A percentile compares a stretch with the other conserved stretches of the same genome.
Conservation (phyloP, 2,113 vertebrate genomes). For the Pterocles burchelli region DNA sequence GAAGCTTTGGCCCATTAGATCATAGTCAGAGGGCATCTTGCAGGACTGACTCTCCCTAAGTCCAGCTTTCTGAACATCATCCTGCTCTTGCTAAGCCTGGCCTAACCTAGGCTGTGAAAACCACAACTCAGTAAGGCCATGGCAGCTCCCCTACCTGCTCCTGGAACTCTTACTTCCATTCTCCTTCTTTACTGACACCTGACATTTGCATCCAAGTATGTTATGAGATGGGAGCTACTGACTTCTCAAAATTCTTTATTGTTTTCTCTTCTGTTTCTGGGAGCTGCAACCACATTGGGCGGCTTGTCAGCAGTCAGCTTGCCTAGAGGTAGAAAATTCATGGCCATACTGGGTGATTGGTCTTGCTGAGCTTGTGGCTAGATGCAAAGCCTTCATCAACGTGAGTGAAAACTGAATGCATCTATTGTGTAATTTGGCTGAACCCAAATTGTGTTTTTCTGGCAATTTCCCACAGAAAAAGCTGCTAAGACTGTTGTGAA, state of each 20-base stretch:
- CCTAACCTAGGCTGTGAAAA: background rate
- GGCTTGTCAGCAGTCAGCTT: background rate
- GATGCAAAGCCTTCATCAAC: background rate
- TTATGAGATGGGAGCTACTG: background rate
- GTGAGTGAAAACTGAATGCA: background rate
- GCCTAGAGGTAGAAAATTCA: background rate
- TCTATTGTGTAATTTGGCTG: background rate
- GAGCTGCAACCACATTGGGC: background rate
- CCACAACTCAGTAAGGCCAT: background rate
- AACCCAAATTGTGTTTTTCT: background rate
- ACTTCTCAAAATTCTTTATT: background rate
- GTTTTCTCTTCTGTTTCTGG: background rate
- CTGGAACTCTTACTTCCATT: background rate
- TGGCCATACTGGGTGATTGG: rapidly evolving
- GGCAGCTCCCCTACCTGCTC: background rate
- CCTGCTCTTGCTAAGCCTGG: background rate
- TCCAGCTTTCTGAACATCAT: background rate
- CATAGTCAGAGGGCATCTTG: background rate
- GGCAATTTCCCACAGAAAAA: background rate
- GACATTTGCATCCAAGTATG: background rate
- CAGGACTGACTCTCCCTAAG: background rate
- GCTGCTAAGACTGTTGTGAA: background rate
- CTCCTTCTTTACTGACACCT: background rate
- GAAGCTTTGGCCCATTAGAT: background rate
- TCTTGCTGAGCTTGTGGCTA: rapidly evolving